phyloP scores from a whole-genome alignment of 1,140 invertebrate genomes.

The Hypothenemus hampei region DNA sequence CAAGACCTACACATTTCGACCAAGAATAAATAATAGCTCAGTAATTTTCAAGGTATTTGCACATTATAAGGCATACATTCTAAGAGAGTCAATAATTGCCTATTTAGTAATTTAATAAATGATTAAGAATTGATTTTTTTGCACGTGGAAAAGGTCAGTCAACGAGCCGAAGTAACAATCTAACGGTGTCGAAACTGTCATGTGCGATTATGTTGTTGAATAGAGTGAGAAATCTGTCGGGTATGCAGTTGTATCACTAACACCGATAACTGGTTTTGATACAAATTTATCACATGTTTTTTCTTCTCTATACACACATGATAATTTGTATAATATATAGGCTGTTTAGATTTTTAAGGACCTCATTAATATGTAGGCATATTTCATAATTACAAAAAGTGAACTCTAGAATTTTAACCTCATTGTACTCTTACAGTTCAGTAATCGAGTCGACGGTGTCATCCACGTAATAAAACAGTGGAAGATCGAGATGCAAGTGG shows the following conservation, averaged over 20 bases:
- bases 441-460: conserved; percentile 25
- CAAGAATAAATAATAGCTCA: too few relatives aligned
- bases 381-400: too few relatives aligned
- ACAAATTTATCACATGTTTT: conserved; percentile 16
- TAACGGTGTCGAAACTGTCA: conserved; percentile 22
- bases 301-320: too few relatives aligned
- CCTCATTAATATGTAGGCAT: too few relatives aligned
- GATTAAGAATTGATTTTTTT: conserved; percentile 17
- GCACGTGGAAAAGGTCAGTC: conserved; percentile 13
- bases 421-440: conserved; percentile 10
- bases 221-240: conserved; percentile 17
- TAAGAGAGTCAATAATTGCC: conserved; percentile 16
- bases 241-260: conserved; percentile 20
- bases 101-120: conserved; percentile 23
- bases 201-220: conserved; percentile 13
- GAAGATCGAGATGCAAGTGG: conserved; percentile 27
- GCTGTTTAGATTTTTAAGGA: too few relatives aligned
- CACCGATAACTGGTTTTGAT: conserved; percentile 18
- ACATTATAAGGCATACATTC: conserved; percentile 4
- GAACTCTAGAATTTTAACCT: conserved; percentile 8
- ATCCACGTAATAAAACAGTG: conserved; percentile 25
- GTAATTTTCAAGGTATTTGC: conserved; percentile 10
- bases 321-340: too few relatives aligned
- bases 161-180: conserved; percentile 12
- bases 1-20: too few relatives aligned